Percentiles rank a stretch among this genome's conserved stretches.
phyloP scores from a whole-genome alignment of 2,888 invertebrate genomes.

The Erpobdella octoculata region DNA sequence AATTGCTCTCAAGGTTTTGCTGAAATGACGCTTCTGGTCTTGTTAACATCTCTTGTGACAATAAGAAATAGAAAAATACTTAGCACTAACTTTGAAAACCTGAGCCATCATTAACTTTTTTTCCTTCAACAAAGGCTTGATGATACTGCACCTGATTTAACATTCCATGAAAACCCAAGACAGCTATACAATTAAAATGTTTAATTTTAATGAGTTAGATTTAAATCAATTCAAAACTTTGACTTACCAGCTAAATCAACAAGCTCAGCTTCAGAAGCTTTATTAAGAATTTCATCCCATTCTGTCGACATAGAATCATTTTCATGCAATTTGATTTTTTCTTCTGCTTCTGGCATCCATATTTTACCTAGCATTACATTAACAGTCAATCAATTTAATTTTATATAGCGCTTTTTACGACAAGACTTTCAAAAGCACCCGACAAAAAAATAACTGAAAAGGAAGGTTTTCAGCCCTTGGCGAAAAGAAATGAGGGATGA shows the following conservation, averaged over 20 bases:
- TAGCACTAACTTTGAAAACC: constrained; percentile 34
- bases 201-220: neutral
- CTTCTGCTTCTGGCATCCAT: constrained; percentile 51
- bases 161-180: constrained; percentile 98
- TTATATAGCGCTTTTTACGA: too few species aligned
- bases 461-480: too few species aligned
- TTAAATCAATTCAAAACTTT: neutral
- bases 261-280: constrained; percentile 67
- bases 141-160: constrained; percentile 99
- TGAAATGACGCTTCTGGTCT: too few species aligned
- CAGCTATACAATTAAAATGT: constrained; percentile 61
- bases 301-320: constrained; percentile 46
- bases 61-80: neutral
- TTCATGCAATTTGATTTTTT: constrained; percentile 39
- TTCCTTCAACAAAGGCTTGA: constrained; percentile 63
- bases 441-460: neutral
- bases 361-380: constrained; percentile 52
- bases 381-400: neutral
- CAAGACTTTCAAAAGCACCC: neutral
- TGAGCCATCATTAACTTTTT: constrained; percentile 28
- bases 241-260: constrained; percentile 86
- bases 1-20: too few species aligned
- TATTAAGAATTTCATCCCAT: constrained; percentile 49
- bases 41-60: neutral
- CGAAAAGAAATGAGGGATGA: too few species aligned